These are phyloP conservation scores for Halcyon leucocephala DNA, from an alignment of 2,797 vertebrate genomes.

Conservation along the genomic window DNA sequence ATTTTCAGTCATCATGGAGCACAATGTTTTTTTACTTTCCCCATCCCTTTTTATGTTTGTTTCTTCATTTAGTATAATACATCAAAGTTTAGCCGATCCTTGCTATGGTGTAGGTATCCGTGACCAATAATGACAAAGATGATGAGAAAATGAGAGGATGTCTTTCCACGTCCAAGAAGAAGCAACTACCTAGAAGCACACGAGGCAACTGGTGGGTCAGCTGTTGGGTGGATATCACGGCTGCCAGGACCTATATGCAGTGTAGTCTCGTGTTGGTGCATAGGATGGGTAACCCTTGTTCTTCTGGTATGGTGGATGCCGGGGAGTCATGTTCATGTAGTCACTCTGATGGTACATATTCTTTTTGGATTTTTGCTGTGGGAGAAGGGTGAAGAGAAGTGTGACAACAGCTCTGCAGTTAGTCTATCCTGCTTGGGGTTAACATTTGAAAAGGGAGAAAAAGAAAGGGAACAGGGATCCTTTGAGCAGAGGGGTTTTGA, in stretches of 20 bases:
- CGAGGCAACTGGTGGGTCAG: neutral
- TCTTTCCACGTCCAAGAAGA: constrained; percentile 46
- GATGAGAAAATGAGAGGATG: constrained; percentile 5
- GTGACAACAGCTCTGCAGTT: neutral
- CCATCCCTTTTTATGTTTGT: neutral
- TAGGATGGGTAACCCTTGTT: constrained; percentile 77
- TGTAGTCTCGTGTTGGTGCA: constrained; percentile 71
- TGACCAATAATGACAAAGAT: neutral
- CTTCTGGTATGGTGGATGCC: constrained; percentile 68
- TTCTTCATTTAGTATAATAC: neutral
- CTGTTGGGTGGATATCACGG: constrained; percentile 54
- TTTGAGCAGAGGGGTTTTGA: neutral
- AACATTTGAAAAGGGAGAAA: neutral
- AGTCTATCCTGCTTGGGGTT: neutral
- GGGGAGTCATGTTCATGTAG: constrained; percentile 83
- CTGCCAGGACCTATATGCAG: constrained; percentile 78
- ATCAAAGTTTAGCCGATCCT: neutral
- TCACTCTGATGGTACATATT: constrained; percentile 76
- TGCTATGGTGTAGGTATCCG: neutral
- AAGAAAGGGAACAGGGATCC: neutral
- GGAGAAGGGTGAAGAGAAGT: neutral
- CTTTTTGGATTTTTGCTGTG: constrained; percentile 74
- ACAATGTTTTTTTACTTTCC: neutral
- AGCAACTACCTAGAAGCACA: neutral
- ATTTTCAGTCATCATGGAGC: neutral